A percentile compares a stretch with the other conserved stretches of the same genome.
These are phyloP conservation scores for Arctopsyche grandis DNA, from an alignment of 1,140 invertebrate species.

Conservation along the genomic window DNA sequence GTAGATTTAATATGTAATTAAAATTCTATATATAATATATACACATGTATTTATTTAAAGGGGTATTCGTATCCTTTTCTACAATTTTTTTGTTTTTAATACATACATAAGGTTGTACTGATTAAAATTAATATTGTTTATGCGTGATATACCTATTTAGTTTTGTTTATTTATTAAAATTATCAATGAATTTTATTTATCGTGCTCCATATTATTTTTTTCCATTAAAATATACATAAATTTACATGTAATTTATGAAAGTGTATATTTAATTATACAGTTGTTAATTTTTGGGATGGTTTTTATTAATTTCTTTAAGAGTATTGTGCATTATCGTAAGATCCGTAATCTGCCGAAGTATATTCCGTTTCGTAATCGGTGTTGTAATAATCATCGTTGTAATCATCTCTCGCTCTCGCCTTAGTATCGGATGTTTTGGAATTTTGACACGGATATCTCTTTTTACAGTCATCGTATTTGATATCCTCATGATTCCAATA, in stretches of 20 bases:
- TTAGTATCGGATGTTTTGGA: neutral
- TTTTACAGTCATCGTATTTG: slow-evolving; percentile 44
- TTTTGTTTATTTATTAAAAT: too few relatives aligned
- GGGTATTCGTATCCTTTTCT: too few relatives aligned
- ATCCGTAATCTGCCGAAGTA: neutral
- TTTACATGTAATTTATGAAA: too few relatives aligned
- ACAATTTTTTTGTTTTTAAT: too few relatives aligned
- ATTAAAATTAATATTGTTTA: too few relatives aligned
- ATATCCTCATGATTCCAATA: slow-evolving; percentile 49
- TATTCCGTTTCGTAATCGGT: neutral
- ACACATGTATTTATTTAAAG: neutral
- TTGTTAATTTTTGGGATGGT: too few relatives aligned
- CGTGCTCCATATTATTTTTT: too few relatives aligned
- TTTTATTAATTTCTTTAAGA: neutral
- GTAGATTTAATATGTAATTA: neutral
- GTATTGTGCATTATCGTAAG: neutral
- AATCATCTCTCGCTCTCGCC: neutral
- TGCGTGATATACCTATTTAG: too few relatives aligned
- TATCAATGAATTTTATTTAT: too few relatives aligned
- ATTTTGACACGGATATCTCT: slow-evolving; percentile 43
- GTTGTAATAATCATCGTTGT: neutral
- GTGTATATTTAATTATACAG: too few relatives aligned
- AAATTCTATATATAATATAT: neutral
- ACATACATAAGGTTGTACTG: too few relatives aligned
- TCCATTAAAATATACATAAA: too few relatives aligned